A percentile compares a stretch with the other conserved stretches of the same genome.
These are phyloP conservation scores for Phallusia fumigata DNA, from an alignment of 23 tunicate genomes.

Conservation along the genomic window DNA sequence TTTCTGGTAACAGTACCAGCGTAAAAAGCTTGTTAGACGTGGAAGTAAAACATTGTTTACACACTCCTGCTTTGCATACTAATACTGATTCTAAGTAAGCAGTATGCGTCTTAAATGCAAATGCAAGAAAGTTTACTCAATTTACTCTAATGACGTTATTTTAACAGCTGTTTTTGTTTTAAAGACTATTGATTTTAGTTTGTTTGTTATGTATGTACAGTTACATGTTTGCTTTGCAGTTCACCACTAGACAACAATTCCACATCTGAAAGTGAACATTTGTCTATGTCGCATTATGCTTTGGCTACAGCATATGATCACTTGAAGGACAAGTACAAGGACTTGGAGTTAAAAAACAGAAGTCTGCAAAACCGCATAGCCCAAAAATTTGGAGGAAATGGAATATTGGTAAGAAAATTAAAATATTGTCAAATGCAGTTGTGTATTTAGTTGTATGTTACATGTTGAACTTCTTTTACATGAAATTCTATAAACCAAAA, in stretches of 20 bases:
- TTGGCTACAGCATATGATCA: conserved; percentile 63
- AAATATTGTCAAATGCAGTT: too few relatives aligned
- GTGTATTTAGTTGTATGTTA: too few relatives aligned
- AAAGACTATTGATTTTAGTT: background rate
- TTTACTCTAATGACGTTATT: background rate
- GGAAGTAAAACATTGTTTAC: too few relatives aligned
- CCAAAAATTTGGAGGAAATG: background rate
- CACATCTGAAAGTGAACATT: conserved; percentile 21
- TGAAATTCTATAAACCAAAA: too few relatives aligned
- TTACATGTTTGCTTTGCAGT: conserved; percentile 4
- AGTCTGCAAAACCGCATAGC: conserved; percentile 18
- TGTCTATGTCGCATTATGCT: conserved; percentile 61
- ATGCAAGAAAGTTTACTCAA: background rate
- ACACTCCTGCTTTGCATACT: too few relatives aligned
- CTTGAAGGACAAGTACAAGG: conserved; percentile 38
- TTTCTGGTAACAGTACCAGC: too few relatives aligned
- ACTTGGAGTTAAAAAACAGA: conserved; percentile 35
- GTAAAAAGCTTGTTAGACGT: too few relatives aligned
- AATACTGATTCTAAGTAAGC: too few relatives aligned
- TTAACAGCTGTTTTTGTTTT: background rate
- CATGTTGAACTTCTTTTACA: too few relatives aligned
- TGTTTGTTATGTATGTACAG: background rate
- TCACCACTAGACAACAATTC: conserved; percentile 33
- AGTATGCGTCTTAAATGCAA: too few relatives aligned
- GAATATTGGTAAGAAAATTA: background rate